Percentiles rank a stretch among this genome's conserved stretches.
Conservation (phyloP, 2,797 vertebrate species). For the Clamator glandarius region DNA sequence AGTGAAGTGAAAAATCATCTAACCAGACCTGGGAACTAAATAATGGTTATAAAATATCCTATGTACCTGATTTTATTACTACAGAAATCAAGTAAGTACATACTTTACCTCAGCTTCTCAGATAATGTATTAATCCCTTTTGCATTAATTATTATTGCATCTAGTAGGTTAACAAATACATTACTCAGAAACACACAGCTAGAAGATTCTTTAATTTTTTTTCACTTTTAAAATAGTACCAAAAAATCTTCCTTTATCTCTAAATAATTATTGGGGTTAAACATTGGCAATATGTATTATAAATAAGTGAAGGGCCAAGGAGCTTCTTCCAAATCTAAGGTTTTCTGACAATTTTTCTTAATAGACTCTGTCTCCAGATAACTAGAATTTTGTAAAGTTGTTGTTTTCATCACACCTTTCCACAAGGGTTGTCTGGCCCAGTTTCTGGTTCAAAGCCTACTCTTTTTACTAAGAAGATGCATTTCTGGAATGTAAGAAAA, state of each 20-base stretch:
- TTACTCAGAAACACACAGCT: neutral
- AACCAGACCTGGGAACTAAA: neutral
- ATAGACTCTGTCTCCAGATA: neutral
- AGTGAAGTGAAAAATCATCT: slow-evolving; percentile 15
- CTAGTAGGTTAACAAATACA: neutral
- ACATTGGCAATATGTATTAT: neutral
- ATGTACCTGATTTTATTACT: neutral
- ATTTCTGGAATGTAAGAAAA: neutral
- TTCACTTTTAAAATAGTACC: neutral
- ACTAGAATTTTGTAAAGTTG: neutral
- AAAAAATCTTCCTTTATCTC: neutral
- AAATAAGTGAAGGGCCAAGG: neutral
- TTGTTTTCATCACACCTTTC: neutral
- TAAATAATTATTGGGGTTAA: neutral
- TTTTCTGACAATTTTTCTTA: neutral
- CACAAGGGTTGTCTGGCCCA: neutral
- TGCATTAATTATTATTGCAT: neutral
- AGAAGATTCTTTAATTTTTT: neutral
- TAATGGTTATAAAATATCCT: neutral
- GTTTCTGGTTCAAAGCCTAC: neutral
- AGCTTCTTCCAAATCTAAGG: neutral
- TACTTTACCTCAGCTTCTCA: neutral
- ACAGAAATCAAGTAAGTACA: neutral
- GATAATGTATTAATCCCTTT: neutral
- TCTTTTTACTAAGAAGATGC: neutral